These are phyloP conservation scores for Sitta carolinensis DNA, from an alignment of 2,797 vertebrate species.

Conservation along the genomic window DNA sequence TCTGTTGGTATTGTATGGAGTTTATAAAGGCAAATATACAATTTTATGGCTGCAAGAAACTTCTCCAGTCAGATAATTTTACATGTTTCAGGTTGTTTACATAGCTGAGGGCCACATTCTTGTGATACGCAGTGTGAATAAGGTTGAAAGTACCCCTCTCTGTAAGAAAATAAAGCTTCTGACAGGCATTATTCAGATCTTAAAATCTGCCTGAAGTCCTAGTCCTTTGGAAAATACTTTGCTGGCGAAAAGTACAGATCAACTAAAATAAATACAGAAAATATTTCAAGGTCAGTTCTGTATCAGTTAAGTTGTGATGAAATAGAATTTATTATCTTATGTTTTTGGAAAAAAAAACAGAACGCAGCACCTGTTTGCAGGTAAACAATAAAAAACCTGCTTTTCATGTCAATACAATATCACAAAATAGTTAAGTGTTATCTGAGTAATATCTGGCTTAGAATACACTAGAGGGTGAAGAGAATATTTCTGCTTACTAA, in stretches of 20 bases:
- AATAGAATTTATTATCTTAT: not conserved
- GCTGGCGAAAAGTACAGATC: not conserved
- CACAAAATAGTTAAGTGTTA: not conserved
- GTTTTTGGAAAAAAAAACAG: not conserved
- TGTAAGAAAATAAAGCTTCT: not conserved
- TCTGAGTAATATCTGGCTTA: not conserved
- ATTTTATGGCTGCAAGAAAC: not conserved
- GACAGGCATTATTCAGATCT: not conserved
- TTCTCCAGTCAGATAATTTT: not conserved
- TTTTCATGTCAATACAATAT: not conserved
- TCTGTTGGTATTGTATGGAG: not conserved
- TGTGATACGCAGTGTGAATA: not conserved
- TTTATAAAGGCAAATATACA: not conserved
- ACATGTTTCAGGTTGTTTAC: not conserved
- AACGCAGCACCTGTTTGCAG: not conserved
- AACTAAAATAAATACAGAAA: not conserved
- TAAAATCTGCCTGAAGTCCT: not conserved
- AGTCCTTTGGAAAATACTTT: not conserved
- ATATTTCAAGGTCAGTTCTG: not conserved
- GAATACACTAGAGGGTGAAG: not conserved
- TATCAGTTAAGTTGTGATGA: not conserved
- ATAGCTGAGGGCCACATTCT: not conserved
- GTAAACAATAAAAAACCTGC: not conserved
- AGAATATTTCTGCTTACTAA: conserved; percentile 13
- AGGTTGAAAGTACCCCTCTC: not conserved